Conservation (phyloP, 2,888 invertebrate genomes). For the Abrostola tripartita region DNA sequence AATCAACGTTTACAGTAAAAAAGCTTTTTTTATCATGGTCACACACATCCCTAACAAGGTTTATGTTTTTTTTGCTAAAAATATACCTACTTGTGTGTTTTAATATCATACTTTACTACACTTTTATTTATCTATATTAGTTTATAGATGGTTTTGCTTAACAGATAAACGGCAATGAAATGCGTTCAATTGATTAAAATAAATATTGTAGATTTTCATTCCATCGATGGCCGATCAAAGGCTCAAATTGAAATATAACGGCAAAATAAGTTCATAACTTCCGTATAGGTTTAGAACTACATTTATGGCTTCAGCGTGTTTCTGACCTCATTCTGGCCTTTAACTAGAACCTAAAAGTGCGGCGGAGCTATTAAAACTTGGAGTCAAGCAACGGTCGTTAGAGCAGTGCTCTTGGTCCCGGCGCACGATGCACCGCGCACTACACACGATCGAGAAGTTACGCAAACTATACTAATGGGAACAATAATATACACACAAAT, state of each 20-base stretch:
- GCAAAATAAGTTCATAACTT: background rate
- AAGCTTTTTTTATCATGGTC: constrained; percentile 17
- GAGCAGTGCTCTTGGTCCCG: constrained; percentile 68
- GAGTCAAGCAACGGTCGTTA: constrained; percentile 75
- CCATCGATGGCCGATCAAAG: background rate
- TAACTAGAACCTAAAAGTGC: constrained; percentile 77
- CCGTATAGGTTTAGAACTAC: constrained; percentile 13
- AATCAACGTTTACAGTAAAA: constrained; percentile 16
- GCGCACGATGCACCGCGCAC: constrained; percentile 22
- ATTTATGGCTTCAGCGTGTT: constrained; percentile 46
- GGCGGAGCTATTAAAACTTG: constrained; percentile 79
- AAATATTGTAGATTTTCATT: background rate
- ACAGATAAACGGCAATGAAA: too few species aligned
- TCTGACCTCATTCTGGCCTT: constrained; percentile 71
- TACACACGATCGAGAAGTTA: constrained; percentile 48
- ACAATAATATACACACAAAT: constrained; percentile 51
- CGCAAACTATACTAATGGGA: constrained; percentile 52
- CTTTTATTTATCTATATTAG: too few species aligned
- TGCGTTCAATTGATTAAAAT: too few species aligned
- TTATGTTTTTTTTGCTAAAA: too few species aligned
- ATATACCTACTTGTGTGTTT: too few species aligned
- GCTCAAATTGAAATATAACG: background rate
- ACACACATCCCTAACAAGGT: too few species aligned
- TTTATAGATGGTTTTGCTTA: too few species aligned
- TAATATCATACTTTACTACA: too few species aligned